These are phyloP conservation scores for Cyprinodon tularosa DNA, from an alignment of 2,113 vertebrate genomes.

Conservation along the genomic window DNA sequence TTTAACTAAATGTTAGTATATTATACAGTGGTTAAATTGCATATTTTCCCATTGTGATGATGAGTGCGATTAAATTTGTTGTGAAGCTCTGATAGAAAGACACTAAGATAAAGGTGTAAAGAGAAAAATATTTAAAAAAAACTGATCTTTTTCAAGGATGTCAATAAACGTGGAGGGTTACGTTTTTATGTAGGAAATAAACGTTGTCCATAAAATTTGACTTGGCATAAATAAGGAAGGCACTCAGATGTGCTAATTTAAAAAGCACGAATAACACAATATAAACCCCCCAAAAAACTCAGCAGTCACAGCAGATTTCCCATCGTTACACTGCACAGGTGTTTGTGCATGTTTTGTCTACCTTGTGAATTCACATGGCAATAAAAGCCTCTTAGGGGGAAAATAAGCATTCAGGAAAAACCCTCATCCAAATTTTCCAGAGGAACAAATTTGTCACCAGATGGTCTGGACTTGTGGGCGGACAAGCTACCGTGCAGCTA, in stretches of 20 bases:
- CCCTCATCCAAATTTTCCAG: constrained; percentile 38
- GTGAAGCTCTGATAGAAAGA: too few relatives aligned
- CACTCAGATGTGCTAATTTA: background rate
- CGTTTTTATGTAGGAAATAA: too few relatives aligned
- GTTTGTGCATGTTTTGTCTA: constrained; percentile 18
- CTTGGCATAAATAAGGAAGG: too few relatives aligned
- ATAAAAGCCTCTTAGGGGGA: constrained; percentile 46
- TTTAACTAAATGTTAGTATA: too few relatives aligned
- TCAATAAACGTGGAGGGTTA: too few relatives aligned
- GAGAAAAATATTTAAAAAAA: too few relatives aligned
- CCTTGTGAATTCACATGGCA: background rate
- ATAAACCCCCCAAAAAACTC: background rate
- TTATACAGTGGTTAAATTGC: too few relatives aligned
- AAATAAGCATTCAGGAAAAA: constrained; percentile 44
- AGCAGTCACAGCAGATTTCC: background rate
- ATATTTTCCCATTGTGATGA: too few relatives aligned
- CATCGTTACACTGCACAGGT: constrained; percentile 20
- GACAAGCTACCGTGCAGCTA: constrained; percentile 54
- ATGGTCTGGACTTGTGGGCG: constrained; percentile 60
- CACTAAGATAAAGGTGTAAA: too few relatives aligned
- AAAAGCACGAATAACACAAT: background rate
- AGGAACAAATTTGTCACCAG: constrained; percentile 63
- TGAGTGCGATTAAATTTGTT: too few relatives aligned
- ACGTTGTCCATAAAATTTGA: too few relatives aligned
- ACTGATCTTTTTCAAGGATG: too few relatives aligned